Conservation (phyloP, 1,140 invertebrate species). For the Eriocheir sinensis region DNA sequence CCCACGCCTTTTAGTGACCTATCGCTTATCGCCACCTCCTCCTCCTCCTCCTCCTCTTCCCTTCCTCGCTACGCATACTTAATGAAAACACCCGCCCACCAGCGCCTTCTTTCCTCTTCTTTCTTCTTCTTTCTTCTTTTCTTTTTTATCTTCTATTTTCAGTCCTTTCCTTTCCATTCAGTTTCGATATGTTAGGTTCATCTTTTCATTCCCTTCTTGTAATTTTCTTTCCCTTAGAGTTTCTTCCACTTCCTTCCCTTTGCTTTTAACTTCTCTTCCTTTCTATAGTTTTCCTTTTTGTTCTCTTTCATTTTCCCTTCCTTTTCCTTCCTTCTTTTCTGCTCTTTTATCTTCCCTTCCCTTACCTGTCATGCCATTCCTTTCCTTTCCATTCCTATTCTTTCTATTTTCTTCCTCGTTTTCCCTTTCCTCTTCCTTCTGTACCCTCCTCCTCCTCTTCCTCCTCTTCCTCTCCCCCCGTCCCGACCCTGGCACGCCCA, state of each 20-base stretch:
- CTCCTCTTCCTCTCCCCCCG: neutral
- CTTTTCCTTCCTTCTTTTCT: neutral
- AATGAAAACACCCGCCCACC: too few species aligned
- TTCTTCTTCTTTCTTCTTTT: too few species aligned
- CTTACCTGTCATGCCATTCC: too few species aligned
- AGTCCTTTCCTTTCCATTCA: neutral
- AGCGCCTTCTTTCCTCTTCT: neutral
- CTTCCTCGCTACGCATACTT: too few species aligned
- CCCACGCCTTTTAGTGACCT: too few species aligned
- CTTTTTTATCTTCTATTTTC: too few species aligned
- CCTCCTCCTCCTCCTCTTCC: neutral
- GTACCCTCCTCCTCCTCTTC: neutral
- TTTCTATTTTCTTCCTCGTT: neutral
- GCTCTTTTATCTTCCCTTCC: neutral
- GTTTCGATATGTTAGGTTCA: too few species aligned
- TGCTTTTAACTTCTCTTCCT: neutral
- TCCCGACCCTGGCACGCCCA: too few species aligned
- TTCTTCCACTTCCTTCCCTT: neutral
- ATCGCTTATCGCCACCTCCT: neutral
- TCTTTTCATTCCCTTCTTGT: neutral
- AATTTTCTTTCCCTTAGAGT: neutral
- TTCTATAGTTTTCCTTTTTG: neutral
- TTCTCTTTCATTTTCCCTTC: neutral
- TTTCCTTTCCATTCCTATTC: neutral
- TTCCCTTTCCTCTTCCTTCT: neutral